phyloP scores from a whole-genome alignment of 1,140 invertebrate genomes.

The Diabrotica virgifera region DNA sequence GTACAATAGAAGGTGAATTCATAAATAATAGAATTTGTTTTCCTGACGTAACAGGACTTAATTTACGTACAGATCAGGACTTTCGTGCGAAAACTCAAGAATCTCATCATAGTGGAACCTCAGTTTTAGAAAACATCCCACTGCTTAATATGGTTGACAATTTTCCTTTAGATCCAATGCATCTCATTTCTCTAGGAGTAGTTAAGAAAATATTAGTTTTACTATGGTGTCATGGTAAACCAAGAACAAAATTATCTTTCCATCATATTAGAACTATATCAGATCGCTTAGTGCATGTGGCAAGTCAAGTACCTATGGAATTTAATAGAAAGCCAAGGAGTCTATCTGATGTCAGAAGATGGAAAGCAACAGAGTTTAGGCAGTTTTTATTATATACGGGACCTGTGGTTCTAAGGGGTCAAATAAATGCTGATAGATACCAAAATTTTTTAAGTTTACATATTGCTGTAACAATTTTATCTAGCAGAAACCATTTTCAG shows the following conservation, averaged over 20 bases:
- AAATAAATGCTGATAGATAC: constrained; percentile 7
- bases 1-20: too few species aligned
- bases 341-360: constrained; percentile 4
- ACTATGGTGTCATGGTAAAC: constrained; percentile 11
- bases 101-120: constrained; percentile 21
- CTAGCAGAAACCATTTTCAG: constrained; percentile 9
- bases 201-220: constrained; percentile 13
- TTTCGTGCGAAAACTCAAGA: constrained; percentile 12
- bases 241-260: constrained; percentile 2
- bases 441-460: constrained; percentile 11
- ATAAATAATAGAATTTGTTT: too few species aligned
- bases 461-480: constrained; percentile 16
- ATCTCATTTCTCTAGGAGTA: constrained; percentile 19
- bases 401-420: constrained; percentile 1
- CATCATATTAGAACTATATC: constrained; percentile 7
- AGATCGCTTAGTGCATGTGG: background rate
- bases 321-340: constrained; percentile 11
- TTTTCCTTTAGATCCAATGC: constrained; percentile 23
- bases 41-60: constrained; percentile 4
- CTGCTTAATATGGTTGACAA: constrained; percentile 9
- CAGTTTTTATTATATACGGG: too few species aligned
- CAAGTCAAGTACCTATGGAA: constrained; percentile 8
- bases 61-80: background rate
- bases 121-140: constrained; percentile 17
- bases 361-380: too few species aligned